These are phyloP conservation scores for Yponomeuta sedellus DNA, from an alignment of 2,888 invertebrate species.

Conservation along the genomic window DNA sequence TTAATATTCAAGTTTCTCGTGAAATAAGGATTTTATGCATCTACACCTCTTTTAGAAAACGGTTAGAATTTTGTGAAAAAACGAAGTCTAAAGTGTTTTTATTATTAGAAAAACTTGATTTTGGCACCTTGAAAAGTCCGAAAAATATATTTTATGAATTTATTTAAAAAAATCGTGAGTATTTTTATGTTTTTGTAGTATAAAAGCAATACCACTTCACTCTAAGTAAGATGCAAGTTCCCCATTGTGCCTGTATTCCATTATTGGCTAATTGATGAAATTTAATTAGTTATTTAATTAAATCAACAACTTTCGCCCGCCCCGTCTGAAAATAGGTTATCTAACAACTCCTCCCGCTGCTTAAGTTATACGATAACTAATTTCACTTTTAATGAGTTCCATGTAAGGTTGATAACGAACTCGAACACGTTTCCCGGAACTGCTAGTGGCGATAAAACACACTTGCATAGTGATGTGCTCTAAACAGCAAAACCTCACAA, in stretches of 20 bases:
- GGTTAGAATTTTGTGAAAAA: too few relatives aligned
- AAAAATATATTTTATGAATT: too few relatives aligned
- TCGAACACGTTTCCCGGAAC: constrained; percentile 6
- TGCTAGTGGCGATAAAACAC: not conserved
- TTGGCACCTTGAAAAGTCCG: too few relatives aligned
- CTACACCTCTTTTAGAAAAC: too few relatives aligned
- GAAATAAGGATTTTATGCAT: too few relatives aligned
- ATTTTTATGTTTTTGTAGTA: too few relatives aligned
- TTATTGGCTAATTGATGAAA: not conserved
- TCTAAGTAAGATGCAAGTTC: too few relatives aligned
- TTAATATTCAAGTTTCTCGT: too few relatives aligned
- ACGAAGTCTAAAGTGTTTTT: too few relatives aligned
- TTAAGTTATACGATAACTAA: constrained; percentile 15
- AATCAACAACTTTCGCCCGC: constrained; percentile 7
- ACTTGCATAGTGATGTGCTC: not conserved
- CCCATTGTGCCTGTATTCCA: not conserved
- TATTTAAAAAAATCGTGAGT: too few relatives aligned
- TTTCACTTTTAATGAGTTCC: constrained; percentile 18
- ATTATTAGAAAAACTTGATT: too few relatives aligned
- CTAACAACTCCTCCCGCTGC: constrained; percentile 3
- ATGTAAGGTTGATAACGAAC: constrained; percentile 16
- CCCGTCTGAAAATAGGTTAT: constrained; percentile 11
- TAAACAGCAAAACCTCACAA: not conserved
- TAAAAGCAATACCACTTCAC: too few relatives aligned
- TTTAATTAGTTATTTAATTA: not conserved